phyloP scores from a whole-genome alignment of 2,797 vertebrate genomes.

The Columba guinea region DNA sequence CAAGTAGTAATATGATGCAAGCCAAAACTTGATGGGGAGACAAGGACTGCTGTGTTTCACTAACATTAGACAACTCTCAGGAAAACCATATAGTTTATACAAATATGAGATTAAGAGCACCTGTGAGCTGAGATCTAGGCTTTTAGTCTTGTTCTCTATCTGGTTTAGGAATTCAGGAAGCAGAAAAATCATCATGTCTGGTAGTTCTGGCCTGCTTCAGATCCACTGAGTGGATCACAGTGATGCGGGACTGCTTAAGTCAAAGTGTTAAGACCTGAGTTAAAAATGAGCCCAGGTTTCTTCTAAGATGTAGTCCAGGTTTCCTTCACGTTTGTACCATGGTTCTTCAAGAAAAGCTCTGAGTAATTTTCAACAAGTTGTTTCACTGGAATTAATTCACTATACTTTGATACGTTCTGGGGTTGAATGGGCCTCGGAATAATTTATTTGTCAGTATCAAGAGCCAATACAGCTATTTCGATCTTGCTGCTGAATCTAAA shows the following conservation, averaged over 20 bases:
- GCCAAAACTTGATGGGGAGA: not conserved
- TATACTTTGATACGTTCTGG: not conserved
- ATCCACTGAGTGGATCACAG: not conserved
- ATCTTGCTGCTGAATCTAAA: not conserved
- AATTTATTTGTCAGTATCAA: not conserved
- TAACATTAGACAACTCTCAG: not conserved
- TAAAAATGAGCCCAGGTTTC: not conserved
- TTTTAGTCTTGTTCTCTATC: not conserved
- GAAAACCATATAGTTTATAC: not conserved
- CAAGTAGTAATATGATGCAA: not conserved
- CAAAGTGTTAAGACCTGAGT: not conserved
- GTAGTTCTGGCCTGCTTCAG: not conserved
- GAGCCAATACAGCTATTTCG: not conserved
- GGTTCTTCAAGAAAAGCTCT: not conserved
- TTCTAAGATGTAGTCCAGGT: not conserved
- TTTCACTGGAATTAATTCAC: not conserved
- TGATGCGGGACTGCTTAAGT: not conserved
- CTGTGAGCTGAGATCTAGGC: not conserved
- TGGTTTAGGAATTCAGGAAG: not conserved
- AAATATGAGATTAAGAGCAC: not conserved
- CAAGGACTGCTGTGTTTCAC: accelerated
- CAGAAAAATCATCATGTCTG: not conserved
- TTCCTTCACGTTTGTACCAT: not conserved
- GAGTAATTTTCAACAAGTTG: not conserved
- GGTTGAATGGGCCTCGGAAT: not conserved